Base-by-base conservation (phyloP, 53 echinoderm and acorn worm genomes). In the Hippasteria phrygiana region DNA sequence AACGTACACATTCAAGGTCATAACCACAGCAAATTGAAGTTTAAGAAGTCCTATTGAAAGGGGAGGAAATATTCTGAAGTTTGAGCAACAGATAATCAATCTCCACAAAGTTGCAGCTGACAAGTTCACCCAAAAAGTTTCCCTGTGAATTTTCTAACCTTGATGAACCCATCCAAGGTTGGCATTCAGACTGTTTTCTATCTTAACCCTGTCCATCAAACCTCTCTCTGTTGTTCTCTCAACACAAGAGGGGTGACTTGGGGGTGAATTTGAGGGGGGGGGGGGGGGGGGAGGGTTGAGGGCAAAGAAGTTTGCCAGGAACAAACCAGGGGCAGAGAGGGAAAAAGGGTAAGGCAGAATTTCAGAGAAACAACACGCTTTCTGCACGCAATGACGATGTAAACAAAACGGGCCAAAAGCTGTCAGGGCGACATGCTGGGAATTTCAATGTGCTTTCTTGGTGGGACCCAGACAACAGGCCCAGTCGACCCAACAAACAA, bases 151-250 rank as follows among this genome's bases (percentile, higher is more conserved):
- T 76, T 50, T 53, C 18, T 43, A 72, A 78, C 78, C 38, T 39
- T 27, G 59, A 78, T 39, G 27, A 78, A 78, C 78, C 22, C 51
- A 54, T 16, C 78, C 24, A 62, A 55, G 78, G 56, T 48, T 24
- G 62, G 37, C 55, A 6, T 18, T 43, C 55, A 26, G 4, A 55
- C 39, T 59, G 4, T 31, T 24, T 22, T 72, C 43, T 72, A 13
- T 78, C 78, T 78, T 78, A 78, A 78, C 78, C 78, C 59, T 78
- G 78, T 78, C 78, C 27, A 78, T 78, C 78, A 78, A 78, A 24
- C 26, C 59, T 18, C 8, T 1, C 42, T 43, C 17, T 40, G 37
- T 72, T 72, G 73, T 72, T 43, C n/a, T 43, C 22, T 40, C 14
- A 14, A 42, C 43, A 5, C 22, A 54, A 18, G 32, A 8, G 26